Evolutionary conservation across 2,888 invertebrate genomes (phyloP).

Genomic region (Rhingia campestris): DNA sequence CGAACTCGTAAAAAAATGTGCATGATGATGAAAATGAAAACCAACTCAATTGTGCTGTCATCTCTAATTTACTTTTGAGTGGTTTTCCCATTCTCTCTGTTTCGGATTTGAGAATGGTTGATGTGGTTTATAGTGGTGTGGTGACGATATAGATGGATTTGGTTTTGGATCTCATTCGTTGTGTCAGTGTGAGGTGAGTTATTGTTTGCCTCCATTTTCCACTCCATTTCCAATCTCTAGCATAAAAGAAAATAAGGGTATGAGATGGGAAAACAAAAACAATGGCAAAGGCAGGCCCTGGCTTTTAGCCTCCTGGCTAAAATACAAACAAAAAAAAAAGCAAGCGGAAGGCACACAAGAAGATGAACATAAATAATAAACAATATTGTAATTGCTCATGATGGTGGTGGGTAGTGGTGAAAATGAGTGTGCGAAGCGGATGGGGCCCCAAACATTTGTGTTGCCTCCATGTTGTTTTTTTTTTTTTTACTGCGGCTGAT

Average conservation of each 20-base stretch:
- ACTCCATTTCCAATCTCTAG: conserved; percentile 51
- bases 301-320: not conserved
- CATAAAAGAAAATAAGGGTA: conserved; percentile 55
- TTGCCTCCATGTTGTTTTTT: conserved; percentile 24
- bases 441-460: conserved; percentile 18
- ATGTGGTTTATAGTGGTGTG: not conserved
- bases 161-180: not conserved
- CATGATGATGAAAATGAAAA: conserved; percentile 69
- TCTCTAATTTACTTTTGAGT: conserved; percentile 73
- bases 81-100: conserved; percentile 57
- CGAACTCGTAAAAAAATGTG: not conserved
- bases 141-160: not conserved
- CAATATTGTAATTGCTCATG: conserved; percentile 66
- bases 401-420: conserved; percentile 1
- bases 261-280: conserved; percentile 67
- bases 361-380: conserved; percentile 64
- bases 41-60: conserved; percentile 73
- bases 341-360: not conserved
- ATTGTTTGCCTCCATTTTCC: conserved; percentile 60
- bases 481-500: conserved; percentile 55
- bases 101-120: conserved; percentile 1
- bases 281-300: conserved; percentile 31
- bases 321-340: conserved; percentile 6
- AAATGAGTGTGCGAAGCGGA: not conserved
- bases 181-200: conserved; percentile 47